Conservation (phyloP, 2,113 vertebrate genomes). For the Oreochromis aureus region DNA sequence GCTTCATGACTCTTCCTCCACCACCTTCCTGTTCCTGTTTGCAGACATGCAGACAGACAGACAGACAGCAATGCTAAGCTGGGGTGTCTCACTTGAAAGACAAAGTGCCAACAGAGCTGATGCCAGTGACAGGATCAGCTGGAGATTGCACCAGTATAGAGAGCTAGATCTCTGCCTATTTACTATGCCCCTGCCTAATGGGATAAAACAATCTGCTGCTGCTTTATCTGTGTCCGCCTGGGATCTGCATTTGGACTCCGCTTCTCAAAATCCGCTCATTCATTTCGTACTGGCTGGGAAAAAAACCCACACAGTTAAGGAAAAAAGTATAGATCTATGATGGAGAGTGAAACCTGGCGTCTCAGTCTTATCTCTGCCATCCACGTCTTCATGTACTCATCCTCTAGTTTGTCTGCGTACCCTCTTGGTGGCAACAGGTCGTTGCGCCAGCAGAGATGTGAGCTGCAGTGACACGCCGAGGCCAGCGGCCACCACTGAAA, state of each 20-base stretch:
- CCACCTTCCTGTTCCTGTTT: background rate
- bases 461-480: slow-evolving; percentile 28
- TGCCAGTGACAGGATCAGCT: slow-evolving; percentile 49
- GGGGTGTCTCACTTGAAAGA: slow-evolving; percentile 28
- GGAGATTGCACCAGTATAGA: slow-evolving; percentile 40
- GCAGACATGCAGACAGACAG: background rate
- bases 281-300: background rate
- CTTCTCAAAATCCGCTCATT: slow-evolving; percentile 35
- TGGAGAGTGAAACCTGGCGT: background rate
- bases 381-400: background rate
- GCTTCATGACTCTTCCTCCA: background rate
- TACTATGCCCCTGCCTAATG: slow-evolving; percentile 58
- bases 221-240: slow-evolving; percentile 48
- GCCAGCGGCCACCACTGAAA: slow-evolving; percentile 23
- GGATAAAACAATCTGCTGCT: slow-evolving; percentile 63
- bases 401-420: slow-evolving; percentile 4
- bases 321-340: background rate
- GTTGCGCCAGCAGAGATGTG: slow-evolving; percentile 26
- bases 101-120: slow-evolving; percentile 16
- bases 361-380: background rate
- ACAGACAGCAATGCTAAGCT: background rate
- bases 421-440: slow-evolving; percentile 42
- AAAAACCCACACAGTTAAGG: background rate
- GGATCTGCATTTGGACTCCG: slow-evolving; percentile 33
- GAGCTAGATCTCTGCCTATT: slow-evolving; percentile 50